Evolutionary conservation across 2,797 vertebrate genomes (phyloP), one percentile per base, ranked within the genome.

Genomic region (Anguilla anguilla): DNA sequence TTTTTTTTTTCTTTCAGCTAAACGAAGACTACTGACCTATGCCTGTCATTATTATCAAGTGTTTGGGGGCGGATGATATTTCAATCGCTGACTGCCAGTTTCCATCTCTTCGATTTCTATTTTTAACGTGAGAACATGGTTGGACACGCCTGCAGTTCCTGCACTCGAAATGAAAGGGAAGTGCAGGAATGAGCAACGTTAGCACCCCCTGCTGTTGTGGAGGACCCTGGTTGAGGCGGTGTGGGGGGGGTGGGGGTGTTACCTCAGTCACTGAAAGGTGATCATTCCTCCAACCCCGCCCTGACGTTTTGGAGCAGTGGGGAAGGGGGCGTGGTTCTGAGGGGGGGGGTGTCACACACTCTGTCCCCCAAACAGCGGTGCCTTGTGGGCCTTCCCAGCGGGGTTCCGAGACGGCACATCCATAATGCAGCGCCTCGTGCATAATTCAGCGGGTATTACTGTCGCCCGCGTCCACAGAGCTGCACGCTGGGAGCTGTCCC

Each of bases 391-490:
- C 49, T 28, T 53, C 51, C 82, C 51, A 55, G 46, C 46, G 51
- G 82, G 19, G 31, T 31, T 83, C 10, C 55, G 55, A 83, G 49
- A 13, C 82, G n/a, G 22, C 3, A 31, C 25, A 55, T 83, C 49
- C 49, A 83, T 53, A 83, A 83, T 83, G 51, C 82, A 83, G 39
- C 6, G 22, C 2, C 39, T 51, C 9, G 17, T 83, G 55, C 82
- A 83, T 53, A 55, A 83, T 83, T 83, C 49, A 83, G 3, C n/a
- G 46, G 9, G 49, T 51, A 51, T 51, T 83, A 83, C 46, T 83
- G 25, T 28, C n/a, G 6, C 17, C 9, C 1, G 49, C 15, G n/a
- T 11, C 4, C 22, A n/a, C 19, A n/a, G 82, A 46, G 43, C 35
- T 43, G 3, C 5, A 9, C 5, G 49, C 81, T 46, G 39, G 25